Conservation (phyloP, 1,140 invertebrate species). For the Psix sp. region DNA sequence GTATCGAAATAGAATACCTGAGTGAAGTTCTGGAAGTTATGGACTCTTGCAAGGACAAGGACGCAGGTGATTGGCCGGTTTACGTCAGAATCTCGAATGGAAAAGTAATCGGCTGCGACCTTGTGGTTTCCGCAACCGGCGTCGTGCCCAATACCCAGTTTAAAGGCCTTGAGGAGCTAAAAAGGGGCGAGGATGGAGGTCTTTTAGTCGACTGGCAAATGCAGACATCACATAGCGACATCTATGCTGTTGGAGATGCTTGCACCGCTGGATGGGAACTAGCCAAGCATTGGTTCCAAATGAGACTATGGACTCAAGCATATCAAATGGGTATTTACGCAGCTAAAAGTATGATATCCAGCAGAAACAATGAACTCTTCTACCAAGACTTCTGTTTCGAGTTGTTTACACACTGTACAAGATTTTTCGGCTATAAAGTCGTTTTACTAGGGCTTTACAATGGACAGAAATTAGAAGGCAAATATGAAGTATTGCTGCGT, state of each 20-base stretch:
- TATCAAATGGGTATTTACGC: conserved; percentile 97
- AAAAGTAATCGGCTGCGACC: conserved; percentile 88
- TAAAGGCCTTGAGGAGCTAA: conserved; percentile 78
- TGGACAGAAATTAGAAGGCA: conserved; percentile 89
- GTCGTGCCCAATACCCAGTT: conserved; percentile 85
- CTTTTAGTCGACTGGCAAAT: conserved; percentile 91
- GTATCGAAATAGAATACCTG: conserved; percentile 81
- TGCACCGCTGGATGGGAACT: conserved; percentile 88
- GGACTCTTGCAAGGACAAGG: conserved; percentile 67
- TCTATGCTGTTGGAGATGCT: conserved; percentile 97
- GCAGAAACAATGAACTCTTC: conserved; percentile 80
- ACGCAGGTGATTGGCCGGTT: conserved; percentile 80
- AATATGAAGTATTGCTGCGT: conserved; percentile 93
- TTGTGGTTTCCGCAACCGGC: conserved; percentile 96
- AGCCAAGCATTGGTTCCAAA: conserved; percentile 95
- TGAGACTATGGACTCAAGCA: conserved; percentile 98
- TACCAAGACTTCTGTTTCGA: conserved; percentile 97
- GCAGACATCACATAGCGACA: conserved; percentile 85
- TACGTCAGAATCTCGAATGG: conserved; percentile 87
- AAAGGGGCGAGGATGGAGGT: conserved; percentile 83
- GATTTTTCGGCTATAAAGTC: conserved; percentile 96
- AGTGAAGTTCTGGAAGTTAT: conserved; percentile 82
- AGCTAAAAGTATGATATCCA: conserved; percentile 91
- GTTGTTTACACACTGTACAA: conserved; percentile 96
- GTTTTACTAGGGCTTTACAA: conserved; percentile 96